These are phyloP conservation scores for Eurosta solidaginis DNA, from an alignment of 1,140 invertebrate species.

Conservation along the genomic window DNA sequence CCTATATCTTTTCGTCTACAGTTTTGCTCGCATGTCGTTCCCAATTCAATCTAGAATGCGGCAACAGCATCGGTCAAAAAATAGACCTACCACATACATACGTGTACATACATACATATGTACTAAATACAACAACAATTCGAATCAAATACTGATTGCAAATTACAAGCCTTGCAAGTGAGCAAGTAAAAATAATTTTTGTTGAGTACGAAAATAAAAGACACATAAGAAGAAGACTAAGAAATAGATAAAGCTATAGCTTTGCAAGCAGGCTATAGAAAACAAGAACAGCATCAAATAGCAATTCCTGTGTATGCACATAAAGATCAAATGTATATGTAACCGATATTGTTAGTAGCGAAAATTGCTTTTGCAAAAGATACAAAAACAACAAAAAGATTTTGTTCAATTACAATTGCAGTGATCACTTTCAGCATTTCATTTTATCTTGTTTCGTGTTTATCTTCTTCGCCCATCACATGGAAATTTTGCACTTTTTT, in stretches of 20 bases:
- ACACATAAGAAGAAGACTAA: not conserved
- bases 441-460: not conserved
- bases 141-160: slow-evolving; percentile 24
- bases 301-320: too few relatives aligned
- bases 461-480: not conserved
- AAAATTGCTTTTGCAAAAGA: not conserved
- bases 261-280: not conserved
- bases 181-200: too few relatives aligned
- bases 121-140: slow-evolving; percentile 9
- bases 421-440: slow-evolving; percentile 16
- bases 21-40: not conserved
- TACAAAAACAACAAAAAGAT: not conserved
- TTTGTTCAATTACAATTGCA: slow-evolving; percentile 10
- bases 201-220: slow-evolving; percentile 12
- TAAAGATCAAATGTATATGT: too few relatives aligned
- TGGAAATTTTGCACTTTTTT: not conserved
- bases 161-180: slow-evolving; percentile 22
- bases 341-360: too few relatives aligned
- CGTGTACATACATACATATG: too few relatives aligned
- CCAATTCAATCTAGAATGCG: too few relatives aligned
- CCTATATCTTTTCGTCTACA: not conserved
- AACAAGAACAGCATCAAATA: not conserved
- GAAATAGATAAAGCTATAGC: too few relatives aligned
- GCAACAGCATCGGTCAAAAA: not conserved
- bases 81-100: not conserved